These are phyloP conservation scores for Agrypnus murinus DNA, from an alignment of 2,888 invertebrate genomes.

Conservation along the genomic window DNA sequence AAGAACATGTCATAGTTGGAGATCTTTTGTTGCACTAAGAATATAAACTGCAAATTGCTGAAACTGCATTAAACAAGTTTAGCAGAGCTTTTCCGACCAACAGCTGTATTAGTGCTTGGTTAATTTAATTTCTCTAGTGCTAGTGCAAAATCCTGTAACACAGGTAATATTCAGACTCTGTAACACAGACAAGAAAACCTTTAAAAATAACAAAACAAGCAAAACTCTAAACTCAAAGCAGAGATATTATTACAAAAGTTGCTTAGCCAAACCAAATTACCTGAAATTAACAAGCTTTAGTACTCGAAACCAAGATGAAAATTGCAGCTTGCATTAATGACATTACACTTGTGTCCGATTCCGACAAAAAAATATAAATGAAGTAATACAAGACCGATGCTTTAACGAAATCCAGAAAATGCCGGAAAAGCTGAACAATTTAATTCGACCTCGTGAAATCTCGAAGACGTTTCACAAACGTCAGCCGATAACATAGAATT, in stretches of 20 bases:
- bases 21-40: no score
- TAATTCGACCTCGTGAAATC: constrained; percentile 24
- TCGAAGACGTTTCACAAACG: constrained; percentile 21
- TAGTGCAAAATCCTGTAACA: no score
- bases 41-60: no score
- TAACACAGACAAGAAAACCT: background rate
- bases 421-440: constrained; percentile 22
- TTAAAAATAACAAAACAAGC: background rate
- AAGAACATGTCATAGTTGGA: no score
- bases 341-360: constrained; percentile 20
- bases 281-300: constrained; percentile 23
- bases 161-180: no score
- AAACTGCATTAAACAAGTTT: no score
- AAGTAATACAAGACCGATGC: constrained; percentile 25
- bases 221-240: background rate
- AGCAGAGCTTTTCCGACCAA: no score
- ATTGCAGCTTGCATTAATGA: constrained; percentile 42
- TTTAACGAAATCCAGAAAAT: constrained; percentile 32
- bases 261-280: constrained; percentile 38
- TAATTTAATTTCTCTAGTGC: no score
- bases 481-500: constrained; percentile 32
- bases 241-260: constrained; percentile 31
- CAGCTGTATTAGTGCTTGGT: no score
- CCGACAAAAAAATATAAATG: constrained; percentile 1
- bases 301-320: constrained; percentile 28